phyloP scores from a whole-genome alignment of 2,113 vertebrate species.

The Cryptomyrus ogoouensis region DNA sequence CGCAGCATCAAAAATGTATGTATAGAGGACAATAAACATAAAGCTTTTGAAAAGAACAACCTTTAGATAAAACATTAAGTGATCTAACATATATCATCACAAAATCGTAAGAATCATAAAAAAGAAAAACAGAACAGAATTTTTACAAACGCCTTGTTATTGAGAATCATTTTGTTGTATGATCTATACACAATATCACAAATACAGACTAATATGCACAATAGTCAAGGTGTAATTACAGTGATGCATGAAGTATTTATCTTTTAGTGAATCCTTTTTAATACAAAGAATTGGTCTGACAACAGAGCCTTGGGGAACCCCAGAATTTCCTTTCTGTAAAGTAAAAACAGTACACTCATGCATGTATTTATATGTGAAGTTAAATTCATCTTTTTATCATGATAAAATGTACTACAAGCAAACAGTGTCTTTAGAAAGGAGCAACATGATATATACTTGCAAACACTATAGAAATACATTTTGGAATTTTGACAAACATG shows the following conservation, averaged over 20 bases:
- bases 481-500: not conserved
- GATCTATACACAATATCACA: not conserved
- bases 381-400: not conserved
- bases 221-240: not conserved
- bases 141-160: not conserved
- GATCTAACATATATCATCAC: not conserved
- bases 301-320: constrained; percentile 6
- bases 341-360: not conserved
- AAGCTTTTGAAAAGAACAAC: not conserved
- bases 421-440: not conserved
- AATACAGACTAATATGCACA: not conserved
- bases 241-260: not conserved
- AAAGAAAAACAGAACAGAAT: not conserved
- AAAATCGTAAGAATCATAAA: not conserved
- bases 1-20: not conserved
- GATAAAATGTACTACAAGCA: not conserved
- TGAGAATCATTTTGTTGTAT: not conserved
- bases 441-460: not conserved
- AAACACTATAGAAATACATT: not conserved
- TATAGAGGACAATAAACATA: not conserved
- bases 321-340: not conserved
- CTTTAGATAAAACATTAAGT: not conserved
- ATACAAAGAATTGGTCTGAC: not conserved
- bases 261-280: not conserved
- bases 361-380: not conserved